Evolutionary conservation across 2,797 vertebrate species (phyloP), one percentile per base, ranked within the genome.

Genomic region (Coregonus ussuriensis): DNA sequence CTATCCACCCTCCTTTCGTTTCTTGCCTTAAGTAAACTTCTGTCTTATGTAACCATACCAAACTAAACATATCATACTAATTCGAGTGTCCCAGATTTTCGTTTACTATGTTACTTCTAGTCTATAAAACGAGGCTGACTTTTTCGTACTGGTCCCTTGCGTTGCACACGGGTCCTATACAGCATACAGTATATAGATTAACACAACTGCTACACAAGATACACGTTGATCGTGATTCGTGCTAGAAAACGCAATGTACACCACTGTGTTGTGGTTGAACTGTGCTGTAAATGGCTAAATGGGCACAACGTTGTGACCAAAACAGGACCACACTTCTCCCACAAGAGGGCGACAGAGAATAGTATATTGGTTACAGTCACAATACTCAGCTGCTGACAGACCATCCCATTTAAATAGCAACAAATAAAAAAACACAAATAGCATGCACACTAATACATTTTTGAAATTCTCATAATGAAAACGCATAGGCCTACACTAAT

Each of bases 271-370:
- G 41, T 47, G 41, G 41, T 13, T 47, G 41, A 47, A 47, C 41
- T 47, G 41, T 47, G 9, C 41, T 47, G 41, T 9, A 51, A 47
- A 16, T 6, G n/a, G 6, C 18, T 0, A 18, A 51, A 71, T 1
- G 9, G 69, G 14, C 6, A n/a, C 18, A 37, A n/a, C 4, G 69
- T 6, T 11, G 3, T 14, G 2, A 47, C 69, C 9, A 51, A 51
- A 71, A 25, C 21, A 41, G 13, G n/a, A 41, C n/a, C 69, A 21
- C 4, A 4, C 56, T 21, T 56, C 54, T 0, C 81, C 92, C 93
- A 93, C 91, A 82, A 75, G 93, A 88, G 89, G 93, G 92, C 87
- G 89, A 66, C 83, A 92, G 83, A 86, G 87, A 84, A 87, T 86
- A 67, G 15, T 71, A 2, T 37, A 63, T 16, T 75, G 68, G 53